A percentile compares a stretch with the other conserved stretches of the same genome.
Conservation (phyloP, 2,113 vertebrate species). For the Mugil cephalus region DNA sequence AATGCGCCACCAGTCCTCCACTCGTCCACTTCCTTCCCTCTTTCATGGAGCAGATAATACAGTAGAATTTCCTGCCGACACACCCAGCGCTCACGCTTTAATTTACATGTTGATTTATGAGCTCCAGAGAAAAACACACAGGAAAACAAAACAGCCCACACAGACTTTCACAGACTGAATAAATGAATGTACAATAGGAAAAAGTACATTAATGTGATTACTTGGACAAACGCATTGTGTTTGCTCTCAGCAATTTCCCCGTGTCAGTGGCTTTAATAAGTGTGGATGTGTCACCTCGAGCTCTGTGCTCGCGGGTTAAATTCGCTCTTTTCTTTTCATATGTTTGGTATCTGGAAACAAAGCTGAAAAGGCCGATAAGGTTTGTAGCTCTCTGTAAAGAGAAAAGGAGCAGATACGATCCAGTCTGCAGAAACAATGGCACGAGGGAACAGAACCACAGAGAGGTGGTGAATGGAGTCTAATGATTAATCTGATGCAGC, state of each 20-base stretch:
- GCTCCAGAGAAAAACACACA: slow-evolving; percentile 26
- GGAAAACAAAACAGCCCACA: slow-evolving; percentile 17
- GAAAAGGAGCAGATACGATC: slow-evolving; percentile 6
- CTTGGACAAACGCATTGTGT: slow-evolving; percentile 46
- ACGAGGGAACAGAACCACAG: too few relatives aligned
- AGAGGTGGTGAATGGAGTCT: neutral
- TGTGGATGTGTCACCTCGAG: neutral
- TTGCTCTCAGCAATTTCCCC: slow-evolving; percentile 13
- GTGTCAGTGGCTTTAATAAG: slow-evolving; percentile 34
- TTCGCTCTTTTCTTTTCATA: too few relatives aligned
- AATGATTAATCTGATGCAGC: neutral
- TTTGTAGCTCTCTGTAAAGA: neutral
- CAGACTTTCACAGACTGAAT: slow-evolving; percentile 11
- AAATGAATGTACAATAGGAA: slow-evolving; percentile 45
- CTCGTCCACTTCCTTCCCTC: slow-evolving; percentile 19
- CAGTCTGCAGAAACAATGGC: too few relatives aligned
- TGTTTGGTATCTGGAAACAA: slow-evolving; percentile 5
- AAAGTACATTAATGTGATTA: slow-evolving; percentile 41
- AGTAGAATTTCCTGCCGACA: slow-evolving; percentile 38
- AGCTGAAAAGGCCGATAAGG: slow-evolving; percentile 28
- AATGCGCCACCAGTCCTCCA: slow-evolving; percentile 6
- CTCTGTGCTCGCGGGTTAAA: too few relatives aligned
- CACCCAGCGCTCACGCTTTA: slow-evolving; percentile 22
- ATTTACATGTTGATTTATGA: slow-evolving; percentile 65
- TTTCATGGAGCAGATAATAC: slow-evolving; percentile 32